These are phyloP conservation scores for Eulimnadia texana DNA, from an alignment of 1,140 invertebrate species.

Conservation along the genomic window DNA sequence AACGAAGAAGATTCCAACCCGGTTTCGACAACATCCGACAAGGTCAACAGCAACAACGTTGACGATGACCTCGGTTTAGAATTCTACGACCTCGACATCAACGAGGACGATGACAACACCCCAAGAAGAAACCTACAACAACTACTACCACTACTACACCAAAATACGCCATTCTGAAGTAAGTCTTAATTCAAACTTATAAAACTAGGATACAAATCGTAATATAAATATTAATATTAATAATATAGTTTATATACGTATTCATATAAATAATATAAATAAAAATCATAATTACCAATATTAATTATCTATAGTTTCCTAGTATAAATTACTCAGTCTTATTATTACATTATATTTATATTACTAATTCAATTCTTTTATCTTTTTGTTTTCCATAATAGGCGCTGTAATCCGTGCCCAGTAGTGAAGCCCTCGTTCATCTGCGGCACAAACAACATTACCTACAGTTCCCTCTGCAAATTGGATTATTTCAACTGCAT, in stretches of 20 bases:
- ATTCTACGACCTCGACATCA: conserved; percentile 4
- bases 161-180: conserved; percentile 6
- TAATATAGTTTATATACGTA: no score
- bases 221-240: no score
- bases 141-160: conserved; percentile 9
- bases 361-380: neutral
- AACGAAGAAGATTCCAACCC: neutral
- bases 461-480: conserved; percentile 78
- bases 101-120: neutral
- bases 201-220: no score
- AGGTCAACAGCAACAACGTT: conserved; percentile 5
- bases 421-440: conserved; percentile 64
- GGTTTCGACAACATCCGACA: neutral
- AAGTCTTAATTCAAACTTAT: no score
- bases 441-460: conserved; percentile 77
- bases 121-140: neutral
- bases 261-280: no score
- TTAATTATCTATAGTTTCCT: no score
- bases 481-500: conserved; percentile 86
- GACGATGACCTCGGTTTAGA: conserved; percentile 7
- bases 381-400: conserved; percentile 30
- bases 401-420: conserved; percentile 57
- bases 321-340: neutral
- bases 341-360: neutral
- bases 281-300: no score